Evolutionary conservation across 1,140 invertebrate genomes (phyloP), one percentile per base, ranked within the genome.

Genomic region (Orius insidiosus): DNA sequence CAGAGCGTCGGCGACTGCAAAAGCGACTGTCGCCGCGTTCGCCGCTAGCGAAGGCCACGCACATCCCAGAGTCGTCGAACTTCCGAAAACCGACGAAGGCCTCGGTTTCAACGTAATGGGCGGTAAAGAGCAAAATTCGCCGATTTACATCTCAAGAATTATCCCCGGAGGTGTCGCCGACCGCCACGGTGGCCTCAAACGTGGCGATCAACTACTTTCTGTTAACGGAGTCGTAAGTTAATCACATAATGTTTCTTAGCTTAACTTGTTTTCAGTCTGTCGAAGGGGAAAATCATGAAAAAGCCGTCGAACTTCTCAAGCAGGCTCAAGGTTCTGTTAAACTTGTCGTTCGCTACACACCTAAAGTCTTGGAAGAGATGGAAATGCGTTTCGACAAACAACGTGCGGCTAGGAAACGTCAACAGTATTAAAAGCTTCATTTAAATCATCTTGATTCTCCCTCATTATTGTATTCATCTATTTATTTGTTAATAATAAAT

Each of bases 61-160:
- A 34, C 96, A 99, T 71, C 96, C 96, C 9, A 65, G 96, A 54
- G 90, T 98, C 0, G 89, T 99, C 0, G 94, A 98, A 65, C 68
- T 99, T 2, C 94, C 95, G 9, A 98, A 99, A 69, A 98, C 94
- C 0, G 95, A 98, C 55, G 95, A 99, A 71, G 95, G 95, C 3
- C 70, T 99, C 14, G 96, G 96, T 1, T 99, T 99, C 60, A 99
- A 99, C 69, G 94, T 99, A 0, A 97, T 96, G 89, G 95, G 94
- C 40, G 94, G 95, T 3, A 89, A 93, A 59, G 95, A 99, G 63
- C 95, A 99, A 64, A 98, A 98, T 65, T 98, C 94, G 1, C 95
- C 96, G 0, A 98, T 99, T 68, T 99, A 98, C 62, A 98, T 99
- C 56, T 98, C 93, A 0, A 72, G 94, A 59, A 98, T 99, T 56